Conservation (phyloP, 1,140 invertebrate species). For the Cydia pomonella region DNA sequence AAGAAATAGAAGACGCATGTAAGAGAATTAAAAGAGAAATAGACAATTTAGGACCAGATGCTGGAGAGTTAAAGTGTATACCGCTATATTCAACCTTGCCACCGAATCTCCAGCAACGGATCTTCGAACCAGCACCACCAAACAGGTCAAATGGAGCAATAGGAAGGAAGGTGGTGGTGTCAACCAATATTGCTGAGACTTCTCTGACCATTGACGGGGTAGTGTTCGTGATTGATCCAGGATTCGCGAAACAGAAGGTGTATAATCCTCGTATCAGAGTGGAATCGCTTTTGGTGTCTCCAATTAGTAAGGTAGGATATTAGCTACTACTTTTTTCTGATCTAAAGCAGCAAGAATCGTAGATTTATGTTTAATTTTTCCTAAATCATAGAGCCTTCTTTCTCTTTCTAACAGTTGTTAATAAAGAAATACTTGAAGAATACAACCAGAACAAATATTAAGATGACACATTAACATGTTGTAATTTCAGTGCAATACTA, state of each 20-base stretch:
- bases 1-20: slow-evolving; percentile 99
- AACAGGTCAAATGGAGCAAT: slow-evolving; percentile 96
- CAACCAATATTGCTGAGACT: slow-evolving; percentile 99
- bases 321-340: too few species aligned
- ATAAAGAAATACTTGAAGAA: too few species aligned
- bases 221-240: slow-evolving; percentile 99
- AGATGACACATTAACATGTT: too few species aligned
- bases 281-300: slow-evolving; percentile 98
- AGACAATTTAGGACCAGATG: slow-evolving; percentile 97
- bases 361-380: too few species aligned
- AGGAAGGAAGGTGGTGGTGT: slow-evolving; percentile 97
- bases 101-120: slow-evolving; percentile 97
- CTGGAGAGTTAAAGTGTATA: slow-evolving; percentile 99
- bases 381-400: too few species aligned
- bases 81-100: slow-evolving; percentile 99
- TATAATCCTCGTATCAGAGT: slow-evolving; percentile 85
- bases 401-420: too few species aligned
- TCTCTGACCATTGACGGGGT: slow-evolving; percentile 99
- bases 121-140: slow-evolving; percentile 97
- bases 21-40: slow-evolving; percentile 98
- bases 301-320: slow-evolving; percentile 95
- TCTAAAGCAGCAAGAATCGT: too few species aligned
- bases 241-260: slow-evolving; percentile 98
- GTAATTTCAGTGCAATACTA: too few species aligned
- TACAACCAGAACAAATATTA: too few species aligned